Conservation (phyloP, 2,888 invertebrate species). For the Acleris cristana region DNA sequence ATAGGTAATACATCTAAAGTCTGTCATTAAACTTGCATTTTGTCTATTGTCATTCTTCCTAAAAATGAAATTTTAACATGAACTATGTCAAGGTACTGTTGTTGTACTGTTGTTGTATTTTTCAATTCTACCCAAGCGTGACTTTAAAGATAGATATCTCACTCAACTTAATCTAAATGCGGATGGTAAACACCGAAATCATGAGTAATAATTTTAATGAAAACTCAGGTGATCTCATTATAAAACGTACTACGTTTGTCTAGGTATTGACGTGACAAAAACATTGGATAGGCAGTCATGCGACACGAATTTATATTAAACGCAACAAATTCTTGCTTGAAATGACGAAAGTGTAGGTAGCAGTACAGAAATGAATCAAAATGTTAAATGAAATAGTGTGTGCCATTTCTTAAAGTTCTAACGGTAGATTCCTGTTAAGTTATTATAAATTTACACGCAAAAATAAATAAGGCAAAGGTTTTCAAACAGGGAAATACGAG, state of each 20-base stretch:
- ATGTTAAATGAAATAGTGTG: slow-evolving; percentile 32
- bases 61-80: no score
- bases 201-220: no score
- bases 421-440: neutral
- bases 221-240: no score
- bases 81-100: no score
- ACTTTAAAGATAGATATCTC: no score
- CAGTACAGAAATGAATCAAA: slow-evolving; percentile 8
- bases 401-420: neutral
- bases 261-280: slow-evolving; percentile 2
- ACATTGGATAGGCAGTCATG: slow-evolving; percentile 6
- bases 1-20: no score
- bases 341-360: slow-evolving; percentile 24
- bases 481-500: slow-evolving; percentile 12
- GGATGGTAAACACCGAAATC: no score
- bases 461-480: slow-evolving; percentile 3
- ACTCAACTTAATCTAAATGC: no score
- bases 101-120: no score
- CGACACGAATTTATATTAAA: slow-evolving; percentile 2
- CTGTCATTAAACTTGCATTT: no score
- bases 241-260: neutral
- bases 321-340: slow-evolving; percentile 1
- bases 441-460: slow-evolving; percentile 28
- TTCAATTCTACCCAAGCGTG: no score
- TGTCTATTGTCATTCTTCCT: no score